These are phyloP conservation scores for Agelaius phoeniceus DNA, from an alignment of 2,113 vertebrate species.

Conservation along the genomic window DNA sequence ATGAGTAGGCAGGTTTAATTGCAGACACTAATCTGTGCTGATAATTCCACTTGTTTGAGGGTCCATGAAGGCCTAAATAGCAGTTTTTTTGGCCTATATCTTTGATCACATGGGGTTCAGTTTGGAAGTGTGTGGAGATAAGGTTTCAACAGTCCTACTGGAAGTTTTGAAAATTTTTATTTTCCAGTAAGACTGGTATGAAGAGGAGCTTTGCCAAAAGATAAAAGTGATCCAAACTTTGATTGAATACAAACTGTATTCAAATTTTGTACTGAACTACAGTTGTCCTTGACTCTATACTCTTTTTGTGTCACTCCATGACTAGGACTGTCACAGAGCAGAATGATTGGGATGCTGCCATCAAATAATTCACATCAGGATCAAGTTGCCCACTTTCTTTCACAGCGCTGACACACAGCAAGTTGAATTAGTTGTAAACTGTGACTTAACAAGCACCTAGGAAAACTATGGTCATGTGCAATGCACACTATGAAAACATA, in stretches of 20 bases:
- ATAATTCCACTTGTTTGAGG: background rate
- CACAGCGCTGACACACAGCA: fast-evolving
- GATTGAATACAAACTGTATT: background rate
- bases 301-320: background rate
- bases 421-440: background rate
- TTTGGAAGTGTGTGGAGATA: background rate
- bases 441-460: background rate
- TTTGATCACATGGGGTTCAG: background rate
- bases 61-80: background rate
- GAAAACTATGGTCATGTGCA: background rate
- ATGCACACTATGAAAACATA: background rate
- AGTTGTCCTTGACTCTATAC: fast-evolving
- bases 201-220: background rate
- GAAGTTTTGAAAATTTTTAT: background rate
- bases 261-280: background rate
- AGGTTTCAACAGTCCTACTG: background rate
- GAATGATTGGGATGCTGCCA: background rate
- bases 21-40: background rate
- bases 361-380: background rate
- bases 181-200: background rate
- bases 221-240: background rate
- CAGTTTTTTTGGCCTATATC: background rate
- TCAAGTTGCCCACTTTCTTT: background rate
- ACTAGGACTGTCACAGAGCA: background rate
- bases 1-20: background rate